Evolutionary conservation across 2,888 invertebrate species (phyloP).

Genomic region (Agrotis ipsilon): DNA sequence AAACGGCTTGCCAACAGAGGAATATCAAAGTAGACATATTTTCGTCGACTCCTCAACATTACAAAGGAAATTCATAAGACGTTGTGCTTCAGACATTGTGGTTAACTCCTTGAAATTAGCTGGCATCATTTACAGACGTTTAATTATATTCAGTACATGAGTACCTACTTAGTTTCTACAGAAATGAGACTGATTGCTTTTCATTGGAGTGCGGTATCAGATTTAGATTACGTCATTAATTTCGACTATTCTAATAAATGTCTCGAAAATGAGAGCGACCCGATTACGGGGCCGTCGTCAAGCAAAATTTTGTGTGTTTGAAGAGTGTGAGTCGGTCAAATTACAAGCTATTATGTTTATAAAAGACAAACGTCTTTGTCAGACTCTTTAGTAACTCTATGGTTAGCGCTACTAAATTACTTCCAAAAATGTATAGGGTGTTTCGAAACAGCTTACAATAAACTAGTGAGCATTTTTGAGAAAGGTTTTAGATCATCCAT

Average conservation of each 20-base stretch:
- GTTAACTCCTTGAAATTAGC: conserved; percentile 43
- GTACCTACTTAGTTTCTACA: conserved; percentile 11
- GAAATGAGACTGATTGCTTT: conserved; percentile 15
- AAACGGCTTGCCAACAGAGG: conserved; percentile 23
- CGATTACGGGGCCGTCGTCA: conserved; percentile 2
- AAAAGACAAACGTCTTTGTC: no score
- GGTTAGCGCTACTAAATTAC: background rate
- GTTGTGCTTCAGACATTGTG: conserved; percentile 32
- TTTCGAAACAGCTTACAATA: no score
- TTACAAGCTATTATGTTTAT: background rate
- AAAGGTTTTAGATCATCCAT: no score
- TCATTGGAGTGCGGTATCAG: conserved; percentile 5
- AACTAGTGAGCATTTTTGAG: no score
- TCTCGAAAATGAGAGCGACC: conserved; percentile 6
- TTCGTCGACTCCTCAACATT: conserved; percentile 32
- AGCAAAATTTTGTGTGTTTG: background rate
- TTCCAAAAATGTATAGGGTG: background rate
- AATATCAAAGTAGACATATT: conserved; percentile 43
- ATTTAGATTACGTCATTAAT: conserved; percentile 12
- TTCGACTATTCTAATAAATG: conserved; percentile 3
- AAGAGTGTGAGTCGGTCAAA: background rate
- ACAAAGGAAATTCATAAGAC: conserved; percentile 50
- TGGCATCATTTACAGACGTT: conserved; percentile 42
- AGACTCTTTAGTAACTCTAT: background rate
- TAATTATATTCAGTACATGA: conserved; percentile 31